Evolutionary conservation across 2,113 vertebrate genomes (phyloP), one percentile per base, ranked within the genome.

Genomic region (Hypanus sabinus): DNA sequence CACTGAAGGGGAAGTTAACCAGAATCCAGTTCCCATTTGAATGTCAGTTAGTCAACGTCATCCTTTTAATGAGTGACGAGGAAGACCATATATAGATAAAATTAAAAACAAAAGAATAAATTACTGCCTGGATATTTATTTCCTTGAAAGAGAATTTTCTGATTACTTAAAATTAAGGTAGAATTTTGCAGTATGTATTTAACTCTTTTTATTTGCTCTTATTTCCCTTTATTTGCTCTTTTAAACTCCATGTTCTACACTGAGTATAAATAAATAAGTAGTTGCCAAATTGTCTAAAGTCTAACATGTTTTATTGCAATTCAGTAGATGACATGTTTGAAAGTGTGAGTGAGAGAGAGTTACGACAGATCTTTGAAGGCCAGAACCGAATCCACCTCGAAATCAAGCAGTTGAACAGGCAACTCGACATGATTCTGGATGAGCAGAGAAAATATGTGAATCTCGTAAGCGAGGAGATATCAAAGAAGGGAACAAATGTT

Each of bases 351-450:
- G 98, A 99, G 94, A 97, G 98, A 3, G 98, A 99, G 94, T 97
- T 99, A 94, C 97, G 98, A 94, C 99, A 99, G 94, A 97, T 99
- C 94, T 99, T 99, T 94, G 99, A 99, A 96, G 99, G 99, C 62
- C 99, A 99, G 96, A 99, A 98, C 95, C 97, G 97, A 85, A 98
- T 99, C 95, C 98, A 99, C 87, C 96, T 99, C 91, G 99, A 99
- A 96, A 99, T 99, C 96, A 99, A 99, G 94, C 98, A 99, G 95
- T 97, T 99, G 46, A 97, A 98, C 95, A 96, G 97, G 60, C 98
- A 99, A 16, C 95, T 99, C 80, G 98, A 98, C 62, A 98, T 98
- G 98, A 98, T 99, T 94, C 97, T 99, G 94, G 99, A 99, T 46
- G 99, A 99, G 94, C 99, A 99, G 96, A 97, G 98, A 2, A 97